Conservation (phyloP, 2,888 invertebrate species). For the Watsonalla binaria region DNA sequence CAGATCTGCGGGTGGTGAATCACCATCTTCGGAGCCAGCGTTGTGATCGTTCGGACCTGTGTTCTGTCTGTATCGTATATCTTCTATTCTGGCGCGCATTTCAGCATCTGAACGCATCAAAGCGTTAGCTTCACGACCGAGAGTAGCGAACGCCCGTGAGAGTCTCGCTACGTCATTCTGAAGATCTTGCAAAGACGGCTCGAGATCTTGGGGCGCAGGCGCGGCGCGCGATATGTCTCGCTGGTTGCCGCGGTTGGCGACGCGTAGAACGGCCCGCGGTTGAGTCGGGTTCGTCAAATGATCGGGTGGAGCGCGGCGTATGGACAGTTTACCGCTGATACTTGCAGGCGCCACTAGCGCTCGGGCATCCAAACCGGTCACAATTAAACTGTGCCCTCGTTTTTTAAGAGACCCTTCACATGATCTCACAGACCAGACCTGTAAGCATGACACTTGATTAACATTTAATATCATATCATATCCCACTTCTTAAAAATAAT, state of each 20-base stretch:
- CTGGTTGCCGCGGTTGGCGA: conserved; percentile 53
- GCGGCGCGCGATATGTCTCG: conserved; percentile 18
- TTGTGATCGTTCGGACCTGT: conserved; percentile 9
- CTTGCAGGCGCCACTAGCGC: conserved; percentile 46
- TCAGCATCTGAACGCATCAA: conserved; percentile 46
- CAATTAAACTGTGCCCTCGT: conserved; percentile 56
- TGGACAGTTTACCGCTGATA: conserved; percentile 52
- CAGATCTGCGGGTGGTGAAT: conserved; percentile 9
- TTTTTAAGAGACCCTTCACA: conserved; percentile 69
- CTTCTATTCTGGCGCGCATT: conserved; percentile 40
- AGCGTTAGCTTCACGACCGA: conserved; percentile 53
- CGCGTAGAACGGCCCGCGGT: conserved; percentile 64
- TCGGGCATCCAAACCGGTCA: conserved; percentile 50
- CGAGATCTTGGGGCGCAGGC: conserved; percentile 35
- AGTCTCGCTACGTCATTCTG: conserved; percentile 57
- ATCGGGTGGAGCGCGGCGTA: conserved; percentile 55
- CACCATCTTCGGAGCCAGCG: conserved; percentile 4
- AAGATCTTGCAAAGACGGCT: conserved; percentile 54
- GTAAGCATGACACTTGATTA: conserved; percentile 8
- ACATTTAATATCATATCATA: too few species aligned
- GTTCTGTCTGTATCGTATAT: conserved; percentile 16
- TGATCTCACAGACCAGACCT: conserved; percentile 69
- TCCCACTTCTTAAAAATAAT: too few species aligned
- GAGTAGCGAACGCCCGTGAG: conserved; percentile 54
- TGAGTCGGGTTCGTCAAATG: conserved; percentile 42